Base-by-base conservation (phyloP, 2,888 invertebrate genomes). In the Campoletis raptor region DNA sequence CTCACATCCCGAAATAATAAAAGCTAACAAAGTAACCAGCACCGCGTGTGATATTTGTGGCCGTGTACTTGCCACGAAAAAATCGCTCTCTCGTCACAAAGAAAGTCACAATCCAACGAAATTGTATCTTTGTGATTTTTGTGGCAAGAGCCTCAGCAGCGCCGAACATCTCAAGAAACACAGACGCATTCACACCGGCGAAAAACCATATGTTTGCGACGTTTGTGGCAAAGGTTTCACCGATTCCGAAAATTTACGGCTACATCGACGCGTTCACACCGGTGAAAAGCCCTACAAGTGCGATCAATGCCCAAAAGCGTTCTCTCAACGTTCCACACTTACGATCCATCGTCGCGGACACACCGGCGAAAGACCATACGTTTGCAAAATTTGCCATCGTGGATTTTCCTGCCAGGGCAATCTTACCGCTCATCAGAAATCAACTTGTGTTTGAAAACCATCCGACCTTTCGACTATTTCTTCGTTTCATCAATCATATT, bases 251-350 rank as follows among this genome's bases (percentile, higher is more conserved):
- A 95, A 95, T 85, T 90, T 95, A 18, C 91, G 94, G 10, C 94
- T 94, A 90, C 95, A 95, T 88, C 90, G 94, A 77, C 90, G 95
- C 12, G 94, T 94, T 8, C 95, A 95, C 85, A 95, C 95, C 0
- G 95, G 95, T 0, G 95, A 95, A 82, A 95, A 95, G 70, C 95
- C 95, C 0, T 95, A 95, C 91, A 94, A 94, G 79, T 95, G 95
- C 88, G 94, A 94, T 64, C 92, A 94, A 77, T 95, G 95, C 83
- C 94, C 93, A 3, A 95, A 95, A 88, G 93, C 95, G 2, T 96
- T 95, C 89, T 95, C 95, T 0, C 95, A 96, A 89, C 94, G 95
- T 36, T 95, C 95, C 5, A 95, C 95, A 1, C 92, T 95, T 10
- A 95, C 95, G 5, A 95, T 95, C 77, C 96, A 96, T 88, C 93